Base-by-base conservation (phyloP, 2,888 invertebrate species). In the Rotaria macrura region DNA sequence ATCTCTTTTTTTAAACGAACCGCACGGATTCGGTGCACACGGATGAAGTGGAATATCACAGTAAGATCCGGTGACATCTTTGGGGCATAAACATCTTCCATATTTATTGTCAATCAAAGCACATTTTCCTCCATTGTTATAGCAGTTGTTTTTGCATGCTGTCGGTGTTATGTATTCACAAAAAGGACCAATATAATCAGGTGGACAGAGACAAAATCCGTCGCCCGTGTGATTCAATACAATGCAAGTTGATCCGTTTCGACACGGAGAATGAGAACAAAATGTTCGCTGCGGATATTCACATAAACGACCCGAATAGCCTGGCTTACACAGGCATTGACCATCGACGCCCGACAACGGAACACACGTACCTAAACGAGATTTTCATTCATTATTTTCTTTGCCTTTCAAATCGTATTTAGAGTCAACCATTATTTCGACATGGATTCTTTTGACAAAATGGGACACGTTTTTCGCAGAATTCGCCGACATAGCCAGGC, bases 371-470 rank as follows among this genome's bases (percentile, higher is more conserved):
- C 79, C 79, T 79, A 79, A 0, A 79, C 23, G 43, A 14, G 1
- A 25, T 14, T 43, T n/a, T 52, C 1, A 23, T 52, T 52, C 2
- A 4, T 1, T 40, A 14, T 9, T 3, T 14, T 40, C 47, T 23
- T 5, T 79, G 4, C 25, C n/a, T 40, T 23, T 79, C 25, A 3
- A 2, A 38, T 79, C n/a, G 6, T 23, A 9, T 38, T 12, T 43
- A n/a, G 17, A 79, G 43, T 43, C 3, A n/a, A 79, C 79, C 79
- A 79, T 79, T 79, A 79, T 79, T 79, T 79, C 79, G 23, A 79
- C 79, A 79, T 43, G 79, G 79, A 79, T 79, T 79, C n/a, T 79
- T 43, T 79, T 79, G 79, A 79, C 79, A 79, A 79, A 79, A 79
- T 25, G 79, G 79, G n/a, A 79, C n/a, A 43, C 79, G 79, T 79